Percentiles rank a stretch among this genome's conserved stretches.
Conservation (phyloP, 2,888 invertebrate genomes). For the Hemaris fuciformis region DNA sequence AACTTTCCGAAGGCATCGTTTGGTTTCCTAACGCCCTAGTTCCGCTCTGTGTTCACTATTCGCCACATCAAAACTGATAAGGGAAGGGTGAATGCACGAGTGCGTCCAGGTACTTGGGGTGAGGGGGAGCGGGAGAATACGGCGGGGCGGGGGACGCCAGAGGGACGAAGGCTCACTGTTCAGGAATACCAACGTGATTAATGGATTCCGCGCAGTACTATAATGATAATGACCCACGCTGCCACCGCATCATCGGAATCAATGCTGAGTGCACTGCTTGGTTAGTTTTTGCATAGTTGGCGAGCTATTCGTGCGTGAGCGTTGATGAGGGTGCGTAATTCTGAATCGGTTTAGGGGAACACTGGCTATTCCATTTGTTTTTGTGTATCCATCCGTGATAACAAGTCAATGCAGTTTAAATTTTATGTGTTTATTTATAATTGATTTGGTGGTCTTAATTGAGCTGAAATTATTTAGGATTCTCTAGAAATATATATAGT, state of each 20-base stretch:
- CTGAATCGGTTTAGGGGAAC: constrained; percentile 27
- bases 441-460: not conserved
- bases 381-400: not conserved
- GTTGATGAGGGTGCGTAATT: constrained; percentile 37
- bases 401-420: not conserved
- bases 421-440: not conserved
- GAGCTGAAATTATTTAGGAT: not conserved
- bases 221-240: constrained; percentile 77
- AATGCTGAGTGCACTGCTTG: constrained; percentile 52
- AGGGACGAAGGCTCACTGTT: constrained; percentile 49
- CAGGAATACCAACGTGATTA: constrained; percentile 77
- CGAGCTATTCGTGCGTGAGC: constrained; percentile 34
- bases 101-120: constrained; percentile 73
- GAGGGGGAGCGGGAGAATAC: constrained; percentile 34
- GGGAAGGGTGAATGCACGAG: constrained; percentile 77
- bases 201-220: constrained; percentile 69
- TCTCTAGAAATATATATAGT: not conserved
- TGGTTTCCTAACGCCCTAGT: constrained; percentile 29
- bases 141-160: constrained; percentile 41
- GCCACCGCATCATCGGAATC: constrained; percentile 70
- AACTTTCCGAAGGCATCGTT: not conserved
- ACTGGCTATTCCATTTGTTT: constrained; percentile 23
- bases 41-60: constrained; percentile 58
- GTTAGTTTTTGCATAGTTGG: constrained; percentile 60
- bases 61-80: constrained; percentile 74